Evolutionary conservation across 2,113 vertebrate genomes (phyloP), one percentile per base, ranked within the genome.

Genomic region (Felis catus): DNA sequence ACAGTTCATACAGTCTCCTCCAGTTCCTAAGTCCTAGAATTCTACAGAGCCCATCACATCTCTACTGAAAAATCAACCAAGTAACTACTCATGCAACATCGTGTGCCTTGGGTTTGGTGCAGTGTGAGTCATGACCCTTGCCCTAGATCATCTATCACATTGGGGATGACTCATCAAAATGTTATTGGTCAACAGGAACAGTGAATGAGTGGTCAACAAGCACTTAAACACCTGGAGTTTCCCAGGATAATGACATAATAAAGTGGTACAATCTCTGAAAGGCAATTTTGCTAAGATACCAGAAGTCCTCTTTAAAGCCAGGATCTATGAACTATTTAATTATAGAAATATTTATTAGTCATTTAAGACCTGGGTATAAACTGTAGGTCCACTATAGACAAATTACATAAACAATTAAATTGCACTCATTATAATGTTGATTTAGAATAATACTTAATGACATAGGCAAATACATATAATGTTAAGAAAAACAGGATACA

Each of bases 391-490:
- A 70, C 51, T 78, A 25, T 6, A 95, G 33, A 93, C 51, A 82
- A 39, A 81, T 71, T 65, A 85, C 76, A 5, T 91, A 82, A 82
- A 74, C 10, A 89, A 93, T 78, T 81, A 93, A 85, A 94, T 31
- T 91, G 18, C 10, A 95, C 53, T 95, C 83, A 74, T 91, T 73
- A 74, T 55, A 83, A 91, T 91, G 91, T 11, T 83, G 61, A 96
- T 31, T 92, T 84, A 65, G 9, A 93, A 97, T 85, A 82, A 79
- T 73, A 91, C 70, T 70, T 86, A 94, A 58, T 76, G 65, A 83
- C 36, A 73, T 7, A 79, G 71, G 21, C 61, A 97, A 97, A 93
- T 65, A 61, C 21, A 86, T 39, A 81, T 6, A 65, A 86, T 55
- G 78, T 33, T 76, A 79, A 82, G 61, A 91, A 92, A 71, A 87